phyloP scores from a whole-genome alignment of 2,113 vertebrate species.

The Oxyruncus cristatus region DNA sequence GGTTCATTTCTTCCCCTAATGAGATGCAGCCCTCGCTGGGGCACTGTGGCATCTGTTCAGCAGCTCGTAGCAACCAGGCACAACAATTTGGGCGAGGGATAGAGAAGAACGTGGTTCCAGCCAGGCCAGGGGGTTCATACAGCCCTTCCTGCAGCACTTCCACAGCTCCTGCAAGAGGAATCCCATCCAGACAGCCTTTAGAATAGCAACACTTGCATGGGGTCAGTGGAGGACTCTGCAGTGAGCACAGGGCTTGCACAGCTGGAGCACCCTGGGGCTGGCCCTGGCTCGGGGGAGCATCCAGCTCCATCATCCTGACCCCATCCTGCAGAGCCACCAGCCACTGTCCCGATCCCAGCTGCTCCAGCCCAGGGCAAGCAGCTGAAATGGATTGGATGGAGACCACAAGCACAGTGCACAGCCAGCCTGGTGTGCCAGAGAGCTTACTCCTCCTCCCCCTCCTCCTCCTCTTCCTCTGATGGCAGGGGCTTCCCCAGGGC shows the following conservation, averaged over 20 bases:
- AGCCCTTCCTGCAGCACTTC: not conserved
- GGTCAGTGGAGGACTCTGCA: not conserved
- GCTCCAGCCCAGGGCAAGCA: not conserved
- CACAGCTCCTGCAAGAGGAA: not conserved
- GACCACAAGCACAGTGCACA: not conserved
- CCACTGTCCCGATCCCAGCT: not conserved
- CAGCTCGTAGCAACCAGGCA: not conserved
- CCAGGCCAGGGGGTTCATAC: not conserved
- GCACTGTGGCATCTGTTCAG: conserved; percentile 20
- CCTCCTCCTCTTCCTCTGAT: not conserved
- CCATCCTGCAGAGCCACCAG: not conserved
- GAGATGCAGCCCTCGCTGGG: conserved; percentile 41
- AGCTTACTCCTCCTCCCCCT: not conserved
- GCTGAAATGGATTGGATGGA: not conserved
- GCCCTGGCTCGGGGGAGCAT: not conserved
- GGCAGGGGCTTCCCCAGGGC: not conserved
- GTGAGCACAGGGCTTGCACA: not conserved
- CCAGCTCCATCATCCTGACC: not conserved
- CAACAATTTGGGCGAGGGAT: not conserved
- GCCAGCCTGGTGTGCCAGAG: not conserved
- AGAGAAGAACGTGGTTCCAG: not conserved
- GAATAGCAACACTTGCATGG: accelerated
- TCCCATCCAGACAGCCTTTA: not conserved
- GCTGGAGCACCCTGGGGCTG: not conserved
- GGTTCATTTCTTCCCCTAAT: conserved; percentile 47